Percentiles rank a stretch among this genome's conserved stretches.
Evolutionary conservation across 2,888 invertebrate genomes (phyloP).

Genomic region (Apodemia mormo): DNA sequence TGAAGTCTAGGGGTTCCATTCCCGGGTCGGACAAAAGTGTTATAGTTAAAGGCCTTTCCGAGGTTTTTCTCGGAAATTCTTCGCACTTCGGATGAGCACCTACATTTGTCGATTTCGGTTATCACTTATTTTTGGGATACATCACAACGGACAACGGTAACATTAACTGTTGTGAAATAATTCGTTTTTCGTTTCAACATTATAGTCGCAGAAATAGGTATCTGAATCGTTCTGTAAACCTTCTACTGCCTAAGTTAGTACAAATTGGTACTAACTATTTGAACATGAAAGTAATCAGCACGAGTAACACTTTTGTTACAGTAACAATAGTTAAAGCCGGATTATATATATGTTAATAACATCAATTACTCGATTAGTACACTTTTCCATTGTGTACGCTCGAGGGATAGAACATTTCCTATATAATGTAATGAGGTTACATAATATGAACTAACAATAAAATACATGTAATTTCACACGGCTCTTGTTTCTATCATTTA

Average conservation of each 20-base stretch:
- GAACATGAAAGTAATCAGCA: neutral
- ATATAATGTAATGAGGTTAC: neutral
- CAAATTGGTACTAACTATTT: conserved; percentile 9
- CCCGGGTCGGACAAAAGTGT: too few relatives aligned
- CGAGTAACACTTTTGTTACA: conserved; percentile 10
- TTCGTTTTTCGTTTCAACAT: too few relatives aligned
- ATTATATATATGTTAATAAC: neutral
- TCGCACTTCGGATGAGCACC: too few relatives aligned
- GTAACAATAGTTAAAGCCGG: neutral
- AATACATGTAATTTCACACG: neutral
- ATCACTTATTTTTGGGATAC: too few relatives aligned
- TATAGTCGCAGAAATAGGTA: too few relatives aligned
- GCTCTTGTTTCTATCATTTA: neutral
- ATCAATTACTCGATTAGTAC: conserved; percentile 1
- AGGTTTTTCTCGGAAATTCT: too few relatives aligned
- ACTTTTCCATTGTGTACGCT: neutral
- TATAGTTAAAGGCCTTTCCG: too few relatives aligned
- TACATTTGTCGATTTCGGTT: too few relatives aligned
- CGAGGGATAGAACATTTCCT: conserved; percentile 1
- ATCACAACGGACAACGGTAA: too few relatives aligned
- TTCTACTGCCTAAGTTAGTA: neutral
- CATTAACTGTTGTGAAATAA: too few relatives aligned
- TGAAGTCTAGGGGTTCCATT: too few relatives aligned
- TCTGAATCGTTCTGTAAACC: too few relatives aligned
- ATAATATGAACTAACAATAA: neutral